Evolutionary conservation across 1,140 invertebrate species (phyloP).

Genomic region (Neuroterus valhalla): DNA sequence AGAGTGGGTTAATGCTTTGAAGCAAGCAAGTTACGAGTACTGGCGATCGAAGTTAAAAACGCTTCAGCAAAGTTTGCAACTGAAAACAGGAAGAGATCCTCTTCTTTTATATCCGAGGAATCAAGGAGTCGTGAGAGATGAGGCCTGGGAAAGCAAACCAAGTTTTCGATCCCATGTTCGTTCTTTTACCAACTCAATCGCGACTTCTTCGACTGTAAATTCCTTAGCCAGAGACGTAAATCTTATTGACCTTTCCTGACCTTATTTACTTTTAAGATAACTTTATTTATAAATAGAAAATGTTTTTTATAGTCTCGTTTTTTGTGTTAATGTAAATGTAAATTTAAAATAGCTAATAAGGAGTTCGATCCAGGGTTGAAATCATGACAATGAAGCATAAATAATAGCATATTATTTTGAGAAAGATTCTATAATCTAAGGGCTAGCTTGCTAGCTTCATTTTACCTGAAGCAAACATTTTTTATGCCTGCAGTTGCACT

Average conservation of each 20-base stretch:
- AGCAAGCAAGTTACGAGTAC: conserved; percentile 79
- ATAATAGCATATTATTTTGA: conserved; percentile 10
- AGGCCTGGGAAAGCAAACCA: conserved; percentile 62
- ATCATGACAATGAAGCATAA: conserved; percentile 31
- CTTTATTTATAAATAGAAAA: not conserved
- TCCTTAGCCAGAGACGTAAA: conserved; percentile 63
- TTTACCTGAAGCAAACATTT: too few species aligned
- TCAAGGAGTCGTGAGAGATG: conserved; percentile 74
- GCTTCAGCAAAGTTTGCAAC: conserved; percentile 77
- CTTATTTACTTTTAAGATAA: conserved; percentile 12
- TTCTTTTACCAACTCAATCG: conserved; percentile 57
- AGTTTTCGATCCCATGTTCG: conserved; percentile 70
- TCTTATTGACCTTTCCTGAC: conserved; percentile 63
- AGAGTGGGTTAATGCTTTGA: conserved; percentile 78
- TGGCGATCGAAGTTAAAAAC: conserved; percentile 77
- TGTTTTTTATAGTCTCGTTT: not conserved
- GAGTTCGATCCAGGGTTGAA: too few species aligned
- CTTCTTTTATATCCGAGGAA: conserved; percentile 80
- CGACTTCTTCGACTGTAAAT: conserved; percentile 53
- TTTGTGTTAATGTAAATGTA: conserved; percentile 13
- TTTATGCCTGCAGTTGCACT: too few species aligned
- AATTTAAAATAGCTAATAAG: not conserved
- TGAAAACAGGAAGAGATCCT: conserved; percentile 80
- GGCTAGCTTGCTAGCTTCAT: too few species aligned
- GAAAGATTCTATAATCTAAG: too few species aligned